Percentiles rank a stretch among this genome's conserved stretches.
Conservation (phyloP, 2,797 vertebrate genomes). For the Knipowitschia caucasica region DNA sequence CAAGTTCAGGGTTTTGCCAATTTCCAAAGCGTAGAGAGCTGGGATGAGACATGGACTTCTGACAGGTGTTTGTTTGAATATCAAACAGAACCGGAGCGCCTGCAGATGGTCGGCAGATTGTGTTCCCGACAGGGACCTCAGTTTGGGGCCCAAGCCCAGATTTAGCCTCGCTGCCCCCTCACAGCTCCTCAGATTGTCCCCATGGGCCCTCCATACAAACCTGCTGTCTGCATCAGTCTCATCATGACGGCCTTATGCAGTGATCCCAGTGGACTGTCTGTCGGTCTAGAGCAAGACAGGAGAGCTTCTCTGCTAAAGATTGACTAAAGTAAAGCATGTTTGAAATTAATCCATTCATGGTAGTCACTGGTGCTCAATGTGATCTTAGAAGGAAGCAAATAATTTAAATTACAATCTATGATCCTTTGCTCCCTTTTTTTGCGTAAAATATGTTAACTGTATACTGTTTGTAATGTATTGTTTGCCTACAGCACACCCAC, state of each 20-base stretch:
- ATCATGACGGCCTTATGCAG: conserved; percentile 28
- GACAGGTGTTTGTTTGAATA: conserved; percentile 80
- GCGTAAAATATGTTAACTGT: no score
- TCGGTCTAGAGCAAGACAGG: conserved; percentile 29
- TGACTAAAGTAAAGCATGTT: not conserved
- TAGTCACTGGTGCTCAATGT: no score
- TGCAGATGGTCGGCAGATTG: conserved; percentile 78
- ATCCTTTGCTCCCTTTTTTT: no score
- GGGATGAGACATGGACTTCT: conserved; percentile 68
- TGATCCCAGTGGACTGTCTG: conserved; percentile 30
- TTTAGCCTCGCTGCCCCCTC: conserved; percentile 49
- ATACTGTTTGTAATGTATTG: no score
- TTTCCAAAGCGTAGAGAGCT: conserved; percentile 61
- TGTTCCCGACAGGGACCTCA: conserved; percentile 71
- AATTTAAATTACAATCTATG: no score
- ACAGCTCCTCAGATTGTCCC: conserved; percentile 40
- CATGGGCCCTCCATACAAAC: conserved; percentile 37
- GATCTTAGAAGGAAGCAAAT: no score
- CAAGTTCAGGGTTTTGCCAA: conserved; percentile 59
- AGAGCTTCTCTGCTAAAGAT: conserved; percentile 21
- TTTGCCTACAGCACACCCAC: no score
- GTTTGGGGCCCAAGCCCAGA: conserved; percentile 43
- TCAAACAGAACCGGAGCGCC: conserved; percentile 66
- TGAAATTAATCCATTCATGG: conserved; percentile 5
- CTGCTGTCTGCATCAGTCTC: conserved; percentile 32